Conservation (phyloP, 2,797 vertebrate species). For the Poeciliopsis infans region DNA sequence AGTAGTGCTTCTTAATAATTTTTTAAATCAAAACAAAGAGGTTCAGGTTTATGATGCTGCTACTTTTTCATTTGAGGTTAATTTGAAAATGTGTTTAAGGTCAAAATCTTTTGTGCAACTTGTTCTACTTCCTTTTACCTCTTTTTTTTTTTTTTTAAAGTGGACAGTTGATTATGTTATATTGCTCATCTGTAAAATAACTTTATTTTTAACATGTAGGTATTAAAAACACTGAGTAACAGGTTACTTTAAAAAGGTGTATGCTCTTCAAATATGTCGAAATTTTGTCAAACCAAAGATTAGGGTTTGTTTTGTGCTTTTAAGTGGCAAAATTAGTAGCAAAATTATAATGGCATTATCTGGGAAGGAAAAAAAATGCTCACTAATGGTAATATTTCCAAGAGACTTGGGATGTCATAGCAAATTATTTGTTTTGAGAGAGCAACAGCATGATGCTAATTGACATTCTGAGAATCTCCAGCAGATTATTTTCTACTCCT, state of each 20-base stretch:
- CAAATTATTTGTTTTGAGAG: not conserved
- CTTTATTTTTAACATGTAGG: not conserved
- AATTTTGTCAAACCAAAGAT: not conserved
- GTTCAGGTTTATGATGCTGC: not conserved
- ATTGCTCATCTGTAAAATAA: not conserved
- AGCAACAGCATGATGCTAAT: not conserved
- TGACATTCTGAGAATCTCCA: not conserved
- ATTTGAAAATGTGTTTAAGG: not conserved
- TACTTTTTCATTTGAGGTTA: not conserved
- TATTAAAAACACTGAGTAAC: not conserved
- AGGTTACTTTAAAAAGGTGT: not conserved
- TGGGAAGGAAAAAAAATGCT: not conserved
- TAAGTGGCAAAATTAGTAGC: not conserved
- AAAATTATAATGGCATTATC: not conserved
- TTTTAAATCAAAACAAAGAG: not conserved
- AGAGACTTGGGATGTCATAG: not conserved
- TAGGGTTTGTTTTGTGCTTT: not conserved
- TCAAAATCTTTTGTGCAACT: not conserved
- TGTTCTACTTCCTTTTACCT: not conserved
- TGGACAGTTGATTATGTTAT: not conserved
- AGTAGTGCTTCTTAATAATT: not conserved
- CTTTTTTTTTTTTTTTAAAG: not conserved
- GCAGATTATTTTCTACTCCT: not conserved
- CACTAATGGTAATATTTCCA: not conserved
- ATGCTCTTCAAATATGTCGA: not conserved